Evolutionary conservation across 2,113 vertebrate genomes (phyloP).

Genomic region (Erythrocercus mccallii): DNA sequence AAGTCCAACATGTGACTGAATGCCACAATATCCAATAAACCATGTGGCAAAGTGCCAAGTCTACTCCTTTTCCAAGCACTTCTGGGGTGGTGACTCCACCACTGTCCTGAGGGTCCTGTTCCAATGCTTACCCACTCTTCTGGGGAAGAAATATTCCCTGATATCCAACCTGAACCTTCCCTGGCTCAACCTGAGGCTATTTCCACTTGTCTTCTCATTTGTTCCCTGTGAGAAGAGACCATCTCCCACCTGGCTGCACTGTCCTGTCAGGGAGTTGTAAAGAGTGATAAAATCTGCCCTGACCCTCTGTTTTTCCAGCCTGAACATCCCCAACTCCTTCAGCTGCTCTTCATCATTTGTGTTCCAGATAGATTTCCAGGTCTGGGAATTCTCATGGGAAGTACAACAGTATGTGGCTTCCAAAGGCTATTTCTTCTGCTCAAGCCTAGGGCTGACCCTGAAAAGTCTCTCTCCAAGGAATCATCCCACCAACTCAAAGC

Average conservation of each 20-base stretch:
- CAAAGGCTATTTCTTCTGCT: neutral
- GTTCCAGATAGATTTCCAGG: fast-evolving
- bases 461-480: neutral
- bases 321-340: neutral
- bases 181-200: neutral
- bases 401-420: fast-evolving
- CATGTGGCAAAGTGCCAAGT: fast-evolving
- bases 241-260: fast-evolving
- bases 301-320: neutral
- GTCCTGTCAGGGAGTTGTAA: neutral
- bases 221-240: neutral
- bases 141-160: neutral
- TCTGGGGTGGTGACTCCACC: neutral
- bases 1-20: fast-evolving
- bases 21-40: neutral
- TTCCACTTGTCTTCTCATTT: fast-evolving
- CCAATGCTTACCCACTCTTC: neutral
- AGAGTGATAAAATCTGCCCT: fast-evolving
- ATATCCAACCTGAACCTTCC: neutral
- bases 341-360: neutral
- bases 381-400: neutral
- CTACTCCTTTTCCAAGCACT: no score
- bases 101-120: neutral
- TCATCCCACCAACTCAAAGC: neutral
- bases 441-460: neutral